phyloP scores from a whole-genome alignment of 1,140 invertebrate genomes.

The Aphis gossypii region DNA sequence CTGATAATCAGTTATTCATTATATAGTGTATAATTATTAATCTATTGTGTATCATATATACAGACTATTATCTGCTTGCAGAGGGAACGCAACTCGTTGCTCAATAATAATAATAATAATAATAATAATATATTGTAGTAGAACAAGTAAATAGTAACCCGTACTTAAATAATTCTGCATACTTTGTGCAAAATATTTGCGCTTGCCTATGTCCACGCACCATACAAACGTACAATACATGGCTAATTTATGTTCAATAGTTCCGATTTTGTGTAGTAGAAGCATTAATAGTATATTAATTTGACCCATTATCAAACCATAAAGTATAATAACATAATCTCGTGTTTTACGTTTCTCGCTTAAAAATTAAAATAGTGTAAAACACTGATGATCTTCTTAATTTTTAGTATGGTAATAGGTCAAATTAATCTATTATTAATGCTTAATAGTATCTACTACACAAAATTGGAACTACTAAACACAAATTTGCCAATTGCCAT shows the following conservation, averaged over 20 bases:
- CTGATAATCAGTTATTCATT: too few species aligned
- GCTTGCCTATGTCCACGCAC: too few species aligned
- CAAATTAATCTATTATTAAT: too few species aligned
- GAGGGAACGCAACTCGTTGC: too few species aligned
- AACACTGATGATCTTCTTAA: not conserved
- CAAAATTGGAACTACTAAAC: not conserved
- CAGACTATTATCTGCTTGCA: too few species aligned
- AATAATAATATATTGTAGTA: too few species aligned
- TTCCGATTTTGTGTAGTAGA: not conserved
- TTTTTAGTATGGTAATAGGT: not conserved
- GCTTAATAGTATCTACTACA: not conserved
- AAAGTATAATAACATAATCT: not conserved
- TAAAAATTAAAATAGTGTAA: not conserved
- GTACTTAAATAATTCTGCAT: too few species aligned
- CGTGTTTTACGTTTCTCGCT: not conserved
- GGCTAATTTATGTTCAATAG: not conserved
- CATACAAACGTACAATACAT: not conserved
- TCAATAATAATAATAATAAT: too few species aligned
- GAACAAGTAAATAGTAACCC: too few species aligned
- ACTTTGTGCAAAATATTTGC: too few species aligned
- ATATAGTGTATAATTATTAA: too few species aligned
- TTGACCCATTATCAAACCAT: not conserved
- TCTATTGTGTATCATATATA: too few species aligned
- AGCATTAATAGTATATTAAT: not conserved
- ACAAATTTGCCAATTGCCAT: not conserved